phyloP scores from a whole-genome alignment of 2,888 invertebrate species.

The Lasioglossum figueresi region DNA sequence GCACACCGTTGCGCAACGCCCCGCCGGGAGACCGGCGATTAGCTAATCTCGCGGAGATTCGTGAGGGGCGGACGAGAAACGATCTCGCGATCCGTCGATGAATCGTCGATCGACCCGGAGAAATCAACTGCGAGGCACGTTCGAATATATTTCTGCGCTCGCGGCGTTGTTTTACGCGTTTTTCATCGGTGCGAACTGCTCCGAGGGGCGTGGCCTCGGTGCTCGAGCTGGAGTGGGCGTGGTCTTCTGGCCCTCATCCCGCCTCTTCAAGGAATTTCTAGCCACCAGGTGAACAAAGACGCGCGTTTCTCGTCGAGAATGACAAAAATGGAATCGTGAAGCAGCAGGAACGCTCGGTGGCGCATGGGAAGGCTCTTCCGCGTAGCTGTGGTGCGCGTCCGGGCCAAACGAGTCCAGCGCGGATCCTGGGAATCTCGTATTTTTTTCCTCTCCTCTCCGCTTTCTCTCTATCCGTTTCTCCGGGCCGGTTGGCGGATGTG shows the following conservation, averaged over 20 bases:
- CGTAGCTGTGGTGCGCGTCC: slow-evolving; percentile 55
- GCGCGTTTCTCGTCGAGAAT: background rate
- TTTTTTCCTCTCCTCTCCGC: slow-evolving; percentile 74
- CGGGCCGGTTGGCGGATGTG: slow-evolving; percentile 77
- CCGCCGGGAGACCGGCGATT: slow-evolving; percentile 22
- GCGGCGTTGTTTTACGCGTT: background rate
- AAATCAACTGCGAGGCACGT: background rate
- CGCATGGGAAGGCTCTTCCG: slow-evolving; percentile 65
- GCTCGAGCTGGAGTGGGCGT: background rate
- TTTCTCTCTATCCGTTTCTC: slow-evolving; percentile 73
- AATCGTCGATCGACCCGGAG: background rate
- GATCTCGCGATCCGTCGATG: background rate
- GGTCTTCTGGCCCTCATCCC: background rate
- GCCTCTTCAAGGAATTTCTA: background rate
- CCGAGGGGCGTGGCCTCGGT: background rate
- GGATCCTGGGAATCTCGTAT: slow-evolving; percentile 81
- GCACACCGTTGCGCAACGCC: slow-evolving; percentile 48
- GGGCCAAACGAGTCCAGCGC: slow-evolving; percentile 68
- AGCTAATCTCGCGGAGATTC: slow-evolving; percentile 24
- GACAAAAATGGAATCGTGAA: background rate
- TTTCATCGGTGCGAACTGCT: background rate
- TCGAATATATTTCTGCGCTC: background rate
- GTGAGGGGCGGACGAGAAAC: slow-evolving; percentile 3
- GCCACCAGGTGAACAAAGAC: background rate
- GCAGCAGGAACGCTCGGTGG: background rate